Base-by-base conservation (phyloP, 2,888 invertebrate species). In the Synergus itoensis region DNA sequence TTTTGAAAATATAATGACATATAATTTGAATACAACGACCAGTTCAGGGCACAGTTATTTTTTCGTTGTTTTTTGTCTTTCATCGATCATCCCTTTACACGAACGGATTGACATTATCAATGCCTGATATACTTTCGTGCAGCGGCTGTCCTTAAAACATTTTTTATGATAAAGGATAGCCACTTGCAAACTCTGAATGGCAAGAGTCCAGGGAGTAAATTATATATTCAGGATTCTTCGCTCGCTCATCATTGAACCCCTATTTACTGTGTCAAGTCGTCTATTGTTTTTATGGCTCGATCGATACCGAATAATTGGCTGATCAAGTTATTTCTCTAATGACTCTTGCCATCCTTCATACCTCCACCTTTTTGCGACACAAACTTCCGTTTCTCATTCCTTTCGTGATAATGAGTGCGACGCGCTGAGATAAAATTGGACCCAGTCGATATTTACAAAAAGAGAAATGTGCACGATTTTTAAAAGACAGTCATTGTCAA, bases 231-330 rank as follows among this genome's bases (percentile, higher is more conserved):
- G 73, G 53, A 73, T 73, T 73, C 73, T 73, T 57, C 40, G n/a
- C 16, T 53, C n/a, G 28, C 53, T 73, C 53, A 73, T 36, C 63
- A 79, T 80, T 78, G 80, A 83, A 80, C 77, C 69, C 16, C 21
- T 69, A 77, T 77, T 64, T 78, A 83, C 81, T 82, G 65, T 83
- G 83, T 83, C 82, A 83, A 83, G 82, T 81, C 79, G 75, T 40
- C 78, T 78, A 81, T 82, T 82, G 82, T 83, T 64, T 57, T 77
- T 73, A 36, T 82, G 80, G 76, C 77, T 69, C 75, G 79, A 78
- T 57, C 67, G 78, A 81, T 82, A 77, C 79, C 76, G 81, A 83
- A 81, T 83, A 83, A 83, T 83, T 83, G 83, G 83, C 78, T 82
- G 81, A 79, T 75, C 80, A 82, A 83, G 82, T 82, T 73, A 81